phyloP scores from a whole-genome alignment of 2,113 vertebrate species.

The Eulacestoma nigropectus region DNA sequence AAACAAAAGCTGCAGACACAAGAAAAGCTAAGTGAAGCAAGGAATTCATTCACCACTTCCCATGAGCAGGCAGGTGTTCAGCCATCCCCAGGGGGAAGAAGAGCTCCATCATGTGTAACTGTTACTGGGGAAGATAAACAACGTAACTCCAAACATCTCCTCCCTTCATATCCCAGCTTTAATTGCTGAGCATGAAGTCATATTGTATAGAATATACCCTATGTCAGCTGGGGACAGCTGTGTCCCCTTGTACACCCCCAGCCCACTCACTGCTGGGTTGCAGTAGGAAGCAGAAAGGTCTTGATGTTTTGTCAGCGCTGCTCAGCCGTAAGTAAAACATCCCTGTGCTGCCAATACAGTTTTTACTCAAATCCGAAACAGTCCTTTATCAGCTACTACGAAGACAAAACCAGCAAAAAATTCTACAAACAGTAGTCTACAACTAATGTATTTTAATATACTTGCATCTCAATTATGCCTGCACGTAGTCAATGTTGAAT shows the following conservation, averaged over 20 bases:
- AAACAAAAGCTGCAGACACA: not conserved
- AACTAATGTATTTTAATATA: not conserved
- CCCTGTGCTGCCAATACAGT: not conserved
- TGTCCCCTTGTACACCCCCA: not conserved
- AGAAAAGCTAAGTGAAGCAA: not conserved
- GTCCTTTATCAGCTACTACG: not conserved
- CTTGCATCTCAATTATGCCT: not conserved
- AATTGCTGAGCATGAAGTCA: not conserved
- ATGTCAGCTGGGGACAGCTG: not conserved
- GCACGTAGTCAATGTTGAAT: not conserved
- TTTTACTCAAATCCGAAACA: not conserved
- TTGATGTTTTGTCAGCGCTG: not conserved
- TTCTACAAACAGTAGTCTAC: not conserved
- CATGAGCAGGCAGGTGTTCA: not conserved
- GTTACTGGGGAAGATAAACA: not conserved
- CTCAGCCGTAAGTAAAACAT: not conserved
- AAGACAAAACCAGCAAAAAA: not conserved
- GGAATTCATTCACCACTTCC: not conserved
- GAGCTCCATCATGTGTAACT: not conserved
- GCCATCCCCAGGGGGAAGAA: not conserved
- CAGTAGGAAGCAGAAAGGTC: not conserved
- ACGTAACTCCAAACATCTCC: not conserved
- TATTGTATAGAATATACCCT: not conserved
- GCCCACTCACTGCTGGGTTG: accelerated
- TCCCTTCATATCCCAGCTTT: not conserved